Conservation (phyloP, 2,797 vertebrate species). For the Premnoplex brunnescens region DNA sequence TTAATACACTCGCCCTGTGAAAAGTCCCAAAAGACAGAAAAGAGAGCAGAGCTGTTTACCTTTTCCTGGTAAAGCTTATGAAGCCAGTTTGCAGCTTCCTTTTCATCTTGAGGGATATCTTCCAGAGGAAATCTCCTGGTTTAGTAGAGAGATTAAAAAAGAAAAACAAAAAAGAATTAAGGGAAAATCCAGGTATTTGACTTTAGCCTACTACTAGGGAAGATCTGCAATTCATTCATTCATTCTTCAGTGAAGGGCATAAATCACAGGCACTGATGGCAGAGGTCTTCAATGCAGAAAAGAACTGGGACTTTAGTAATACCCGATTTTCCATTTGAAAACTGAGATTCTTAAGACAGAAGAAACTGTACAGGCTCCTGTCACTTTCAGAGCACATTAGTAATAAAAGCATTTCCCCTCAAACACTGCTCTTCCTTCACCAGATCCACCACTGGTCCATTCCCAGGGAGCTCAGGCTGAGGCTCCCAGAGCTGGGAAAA, state of each 20-base stretch:
- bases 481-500: not conserved
- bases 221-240: not conserved
- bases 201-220: not conserved
- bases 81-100: conserved; percentile 92
- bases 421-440: not conserved
- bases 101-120: conserved; percentile 92
- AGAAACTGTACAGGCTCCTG: not conserved
- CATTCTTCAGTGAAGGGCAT: not conserved
- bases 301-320: not conserved
- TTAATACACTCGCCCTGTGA: not conserved
- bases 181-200: not conserved
- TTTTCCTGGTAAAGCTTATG: conserved; percentile 98
- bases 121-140: conserved; percentile 91
- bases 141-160: not conserved
- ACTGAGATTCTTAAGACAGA: not conserved
- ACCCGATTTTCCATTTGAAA: not conserved
- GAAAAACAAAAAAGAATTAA: not conserved
- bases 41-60: conserved; percentile 72
- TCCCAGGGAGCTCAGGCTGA: not conserved
- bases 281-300: not conserved
- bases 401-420: not conserved
- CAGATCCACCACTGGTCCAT: rapidly evolving
- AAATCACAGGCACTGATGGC: not conserved
- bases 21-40: not conserved
- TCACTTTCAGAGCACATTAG: not conserved